These are phyloP conservation scores for Falco rusticolus DNA, from an alignment of 2,797 vertebrate species.

Conservation along the genomic window DNA sequence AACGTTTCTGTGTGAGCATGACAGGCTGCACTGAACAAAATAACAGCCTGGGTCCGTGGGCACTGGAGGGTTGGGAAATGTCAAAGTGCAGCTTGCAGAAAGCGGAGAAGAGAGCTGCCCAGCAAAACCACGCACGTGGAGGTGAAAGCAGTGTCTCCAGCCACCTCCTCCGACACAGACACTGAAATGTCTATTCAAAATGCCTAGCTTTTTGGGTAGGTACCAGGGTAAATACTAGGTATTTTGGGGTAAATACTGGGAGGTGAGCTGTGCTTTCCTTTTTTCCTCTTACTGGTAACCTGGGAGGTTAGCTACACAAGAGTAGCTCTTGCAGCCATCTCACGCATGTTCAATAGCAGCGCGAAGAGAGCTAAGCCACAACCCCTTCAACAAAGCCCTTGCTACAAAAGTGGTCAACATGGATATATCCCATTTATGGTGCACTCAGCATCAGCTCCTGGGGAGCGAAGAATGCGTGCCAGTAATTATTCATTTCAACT, in stretches of 20 bases:
- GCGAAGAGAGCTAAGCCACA: background rate
- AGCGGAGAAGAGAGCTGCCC: background rate
- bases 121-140: background rate
- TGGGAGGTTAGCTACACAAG: background rate
- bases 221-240: too few relatives aligned
- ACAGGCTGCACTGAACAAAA: background rate
- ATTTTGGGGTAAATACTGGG: background rate
- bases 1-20: background rate
- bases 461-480: background rate
- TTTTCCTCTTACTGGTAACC: background rate
- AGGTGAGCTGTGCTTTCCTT: background rate
- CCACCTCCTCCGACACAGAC: background rate
- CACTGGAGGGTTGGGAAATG: background rate
- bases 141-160: background rate
- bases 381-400: background rate
- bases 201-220: too few relatives aligned
- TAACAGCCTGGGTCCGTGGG: background rate
- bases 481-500: background rate
- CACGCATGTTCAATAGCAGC: background rate
- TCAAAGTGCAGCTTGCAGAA: background rate
- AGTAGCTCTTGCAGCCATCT: background rate
- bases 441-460: background rate
- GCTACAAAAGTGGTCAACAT: background rate
- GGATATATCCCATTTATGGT: background rate
- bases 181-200: background rate